Percentiles rank a stretch among this genome's conserved stretches.
phyloP scores from a whole-genome alignment of 2,797 vertebrate species.

The Stomatorhinus walkeri region DNA sequence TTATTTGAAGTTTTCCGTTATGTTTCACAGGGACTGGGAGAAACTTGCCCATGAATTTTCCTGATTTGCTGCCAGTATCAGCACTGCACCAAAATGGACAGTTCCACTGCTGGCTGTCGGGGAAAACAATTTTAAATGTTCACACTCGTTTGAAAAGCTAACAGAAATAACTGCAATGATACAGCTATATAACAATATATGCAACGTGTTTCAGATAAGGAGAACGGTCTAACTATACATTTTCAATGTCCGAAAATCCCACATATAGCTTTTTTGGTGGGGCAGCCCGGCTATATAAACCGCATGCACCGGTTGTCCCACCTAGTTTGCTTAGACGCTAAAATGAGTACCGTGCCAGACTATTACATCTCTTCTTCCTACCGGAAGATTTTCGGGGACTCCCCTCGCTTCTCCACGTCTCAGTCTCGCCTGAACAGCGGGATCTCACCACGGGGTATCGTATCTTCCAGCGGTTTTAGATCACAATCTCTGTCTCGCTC shows the following conservation, averaged over 20 bases:
- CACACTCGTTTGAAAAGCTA: background rate
- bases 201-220: background rate
- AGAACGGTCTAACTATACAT: background rate
- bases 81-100: constrained; percentile 67
- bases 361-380: constrained; percentile 76
- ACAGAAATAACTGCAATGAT: background rate
- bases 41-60: background rate
- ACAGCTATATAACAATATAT: constrained; percentile 7
- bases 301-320: constrained; percentile 46
- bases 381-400: constrained; percentile 79
- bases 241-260: constrained; percentile 20
- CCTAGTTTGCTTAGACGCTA: constrained; percentile 44
- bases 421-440: constrained; percentile 54
- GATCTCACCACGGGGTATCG: constrained; percentile 41
- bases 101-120: constrained; percentile 42
- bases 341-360: constrained; percentile 82
- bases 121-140: constrained; percentile 13
- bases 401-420: constrained; percentile 65
- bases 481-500: constrained; percentile 61
- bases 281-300: constrained; percentile 59
- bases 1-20: background rate
- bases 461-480: constrained; percentile 54
- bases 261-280: constrained; percentile 46
- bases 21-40: background rate
- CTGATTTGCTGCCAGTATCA: constrained; percentile 48